Percentiles rank a stretch among this genome's conserved stretches.
Evolutionary conservation across 2,888 invertebrate species (phyloP).

Genomic region (Leistus spinibarbis): DNA sequence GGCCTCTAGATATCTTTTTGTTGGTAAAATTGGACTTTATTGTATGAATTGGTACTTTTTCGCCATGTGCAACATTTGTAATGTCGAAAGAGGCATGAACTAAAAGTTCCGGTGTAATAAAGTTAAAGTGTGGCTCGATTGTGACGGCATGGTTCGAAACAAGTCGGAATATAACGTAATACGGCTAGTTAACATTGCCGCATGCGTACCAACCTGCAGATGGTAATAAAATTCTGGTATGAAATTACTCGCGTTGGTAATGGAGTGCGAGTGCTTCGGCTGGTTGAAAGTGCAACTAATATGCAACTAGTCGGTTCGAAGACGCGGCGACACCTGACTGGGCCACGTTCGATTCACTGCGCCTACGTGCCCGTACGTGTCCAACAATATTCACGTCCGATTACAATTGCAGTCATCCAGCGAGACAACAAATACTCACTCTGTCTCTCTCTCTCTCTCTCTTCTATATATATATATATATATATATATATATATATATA

Average conservation of each 20-base stretch:
- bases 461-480: not conserved
- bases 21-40: too few relatives aligned
- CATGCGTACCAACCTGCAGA: not conserved
- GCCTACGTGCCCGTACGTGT: not conserved
- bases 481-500: not conserved
- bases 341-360: not conserved
- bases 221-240: not conserved
- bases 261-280: not conserved
- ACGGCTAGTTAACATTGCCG: not conserved
- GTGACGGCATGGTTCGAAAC: not conserved
- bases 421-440: not conserved
- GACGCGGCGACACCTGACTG: not conserved
- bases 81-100: too few relatives aligned
- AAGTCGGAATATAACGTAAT: too few relatives aligned
- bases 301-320: not conserved
- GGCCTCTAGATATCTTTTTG: too few relatives aligned
- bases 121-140: too few relatives aligned
- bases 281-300: not conserved
- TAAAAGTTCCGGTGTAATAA: not conserved
- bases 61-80: too few relatives aligned
- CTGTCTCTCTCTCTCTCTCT: not conserved
- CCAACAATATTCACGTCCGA: not conserved
- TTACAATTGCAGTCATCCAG: not conserved
- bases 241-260: not conserved
- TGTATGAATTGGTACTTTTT: too few relatives aligned